Conservation (phyloP, 1,140 invertebrate genomes). For the Spodoptera frugiperda region DNA sequence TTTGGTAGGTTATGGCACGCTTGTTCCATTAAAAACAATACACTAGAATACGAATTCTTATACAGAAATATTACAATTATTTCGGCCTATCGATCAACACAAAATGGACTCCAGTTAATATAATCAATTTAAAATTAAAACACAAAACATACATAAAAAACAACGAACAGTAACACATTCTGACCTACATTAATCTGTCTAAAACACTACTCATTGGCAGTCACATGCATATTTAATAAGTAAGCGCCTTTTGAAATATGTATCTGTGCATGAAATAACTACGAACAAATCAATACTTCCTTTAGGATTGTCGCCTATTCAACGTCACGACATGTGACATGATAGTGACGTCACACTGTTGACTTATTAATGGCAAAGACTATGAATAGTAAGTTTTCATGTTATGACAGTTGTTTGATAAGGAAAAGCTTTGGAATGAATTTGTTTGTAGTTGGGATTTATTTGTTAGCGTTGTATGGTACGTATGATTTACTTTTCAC, state of each 20-base stretch:
- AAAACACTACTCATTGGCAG: constrained; percentile 26
- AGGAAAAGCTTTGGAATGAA: background rate
- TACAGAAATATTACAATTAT: no score
- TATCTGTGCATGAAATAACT: constrained; percentile 20
- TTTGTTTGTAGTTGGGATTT: background rate
- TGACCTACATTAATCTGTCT: constrained; percentile 27
- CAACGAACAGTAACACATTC: background rate
- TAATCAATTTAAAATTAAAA: constrained; percentile 6
- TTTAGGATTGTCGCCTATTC: constrained; percentile 21
- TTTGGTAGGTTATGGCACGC: no score
- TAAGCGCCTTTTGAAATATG: constrained; percentile 25
- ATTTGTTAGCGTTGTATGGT: no score
- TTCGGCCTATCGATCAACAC: no score
- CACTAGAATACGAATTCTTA: no score
- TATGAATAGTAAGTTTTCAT: background rate
- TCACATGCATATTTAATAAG: constrained; percentile 12
- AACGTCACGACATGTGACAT: constrained; percentile 26
- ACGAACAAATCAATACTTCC: constrained; percentile 18
- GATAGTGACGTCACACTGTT: constrained; percentile 21
- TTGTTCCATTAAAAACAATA: no score
- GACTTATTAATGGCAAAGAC: constrained; percentile 17
- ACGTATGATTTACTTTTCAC: no score
- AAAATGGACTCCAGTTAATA: no score
- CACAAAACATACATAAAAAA: background rate
- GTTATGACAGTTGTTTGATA: background rate